These are phyloP conservation scores for Pluvialis apricaria DNA, from an alignment of 2,113 vertebrate species.

Conservation along the genomic window DNA sequence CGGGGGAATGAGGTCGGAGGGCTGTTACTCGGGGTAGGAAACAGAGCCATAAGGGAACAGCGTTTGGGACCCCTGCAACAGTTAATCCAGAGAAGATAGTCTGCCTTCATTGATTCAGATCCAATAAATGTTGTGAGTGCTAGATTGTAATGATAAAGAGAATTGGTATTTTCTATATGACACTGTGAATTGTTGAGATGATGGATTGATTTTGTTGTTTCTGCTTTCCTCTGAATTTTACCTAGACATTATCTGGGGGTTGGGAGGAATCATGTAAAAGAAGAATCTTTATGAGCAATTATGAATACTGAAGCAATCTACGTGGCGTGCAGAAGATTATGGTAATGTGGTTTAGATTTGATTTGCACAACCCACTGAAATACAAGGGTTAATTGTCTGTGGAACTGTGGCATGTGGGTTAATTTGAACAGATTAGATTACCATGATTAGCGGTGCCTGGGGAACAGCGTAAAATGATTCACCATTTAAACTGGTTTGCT, in stretches of 20 bases:
- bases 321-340: neutral
- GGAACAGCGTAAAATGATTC: neutral
- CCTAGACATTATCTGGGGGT: rapidly evolving
- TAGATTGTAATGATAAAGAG: neutral
- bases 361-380: neutral
- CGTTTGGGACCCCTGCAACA: neutral
- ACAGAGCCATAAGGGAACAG: neutral
- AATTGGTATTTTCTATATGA: neutral
- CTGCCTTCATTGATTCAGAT: neutral
- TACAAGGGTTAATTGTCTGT: constrained; percentile 18
- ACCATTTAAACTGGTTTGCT: neutral
- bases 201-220: neutral
- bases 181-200: neutral
- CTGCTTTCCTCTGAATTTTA: neutral
- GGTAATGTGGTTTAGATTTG: neutral
- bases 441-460: neutral
- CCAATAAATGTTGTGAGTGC: neutral
- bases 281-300: neutral
- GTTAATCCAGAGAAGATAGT: neutral
- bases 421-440: constrained; percentile 27
- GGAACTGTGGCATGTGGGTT: neutral
- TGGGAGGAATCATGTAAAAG: neutral
- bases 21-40: rapidly evolving
- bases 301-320: neutral
- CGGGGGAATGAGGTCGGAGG: too few species aligned